Percentiles rank a stretch among this genome's conserved stretches.
These are phyloP conservation scores for Lutjanus erythropterus DNA, from an alignment of 2,113 vertebrate genomes.

Conservation along the genomic window DNA sequence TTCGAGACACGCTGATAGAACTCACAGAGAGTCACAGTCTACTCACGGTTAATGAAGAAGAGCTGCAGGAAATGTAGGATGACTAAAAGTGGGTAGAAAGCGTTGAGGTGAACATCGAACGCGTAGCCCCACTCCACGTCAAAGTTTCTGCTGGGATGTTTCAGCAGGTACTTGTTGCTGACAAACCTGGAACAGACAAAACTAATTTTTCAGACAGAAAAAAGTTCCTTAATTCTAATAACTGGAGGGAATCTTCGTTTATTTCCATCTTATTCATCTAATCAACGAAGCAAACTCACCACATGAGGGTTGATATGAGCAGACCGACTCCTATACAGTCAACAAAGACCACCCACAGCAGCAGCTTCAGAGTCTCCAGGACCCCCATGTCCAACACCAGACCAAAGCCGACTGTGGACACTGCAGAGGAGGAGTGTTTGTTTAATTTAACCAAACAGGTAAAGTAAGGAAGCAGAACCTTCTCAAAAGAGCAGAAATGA, in stretches of 20 bases:
- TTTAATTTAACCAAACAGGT: background rate
- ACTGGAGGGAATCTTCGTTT: background rate
- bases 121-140: conserved; percentile 99
- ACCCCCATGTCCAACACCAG: conserved; percentile 95
- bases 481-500: background rate
- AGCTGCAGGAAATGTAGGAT: conserved; percentile 98
- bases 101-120: conserved; percentile 97
- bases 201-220: background rate
- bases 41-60: conserved; percentile 98
- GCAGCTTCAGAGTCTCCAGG: conserved; percentile 93
- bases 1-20: background rate
- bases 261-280: background rate
- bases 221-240: background rate
- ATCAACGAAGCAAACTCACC: conserved; percentile 83
- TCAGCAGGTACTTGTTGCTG: conserved; percentile 95
- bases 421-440: conserved; percentile 75
- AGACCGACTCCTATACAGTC: conserved; percentile 97
- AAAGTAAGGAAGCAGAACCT: background rate
- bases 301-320: conserved; percentile 97
- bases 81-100: conserved; percentile 96
- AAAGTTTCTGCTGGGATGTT: conserved; percentile 88
- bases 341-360: conserved; percentile 98
- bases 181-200: conserved; percentile 86
- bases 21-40: background rate
- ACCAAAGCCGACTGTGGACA: conserved; percentile 96